Evolutionary conservation across 2,888 invertebrate genomes (phyloP), one percentile per base, ranked within the genome.

Genomic region (Stenoptilia bipunctidactyla): DNA sequence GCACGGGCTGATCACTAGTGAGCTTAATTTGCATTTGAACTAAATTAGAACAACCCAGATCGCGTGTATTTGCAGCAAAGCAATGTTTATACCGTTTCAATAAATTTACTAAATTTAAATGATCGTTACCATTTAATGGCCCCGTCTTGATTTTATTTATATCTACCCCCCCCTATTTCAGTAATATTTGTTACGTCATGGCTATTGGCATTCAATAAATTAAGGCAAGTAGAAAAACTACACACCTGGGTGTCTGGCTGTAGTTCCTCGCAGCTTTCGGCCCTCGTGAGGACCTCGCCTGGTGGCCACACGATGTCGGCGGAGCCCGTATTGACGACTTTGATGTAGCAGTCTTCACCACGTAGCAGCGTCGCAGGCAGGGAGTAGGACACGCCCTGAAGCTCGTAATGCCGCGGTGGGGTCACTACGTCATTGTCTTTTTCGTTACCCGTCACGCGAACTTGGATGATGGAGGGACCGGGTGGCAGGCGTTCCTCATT

Each of bases 351-450:
- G 1, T 36, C 41, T 1, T 13, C 9, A 12, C 53, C 53, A 1
- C 51, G 44, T 0, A 56, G 48, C 9, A 54, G 27, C 0, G 53
- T 52, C 1, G 49, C 52, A 0, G 54, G 52, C 1, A 54, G 6
- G 0, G 50, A 47, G 40, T 51, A 56, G 33, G 53, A 40, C 0
- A 48, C 40, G 0, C 47, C 52, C 6, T 43, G 37, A 0, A 53
- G 37, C 10, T 50, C 49, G 27, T 41, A 50, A 34, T 53, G 52
- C 5, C 42, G 46, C 0, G 51, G 27, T 5, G 30, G 10, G 10
- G 30, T 30, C 30, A 12, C 30, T n/a, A 20, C 8, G 20, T 2
- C 14, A 2, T 20, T 20, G 20, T 20, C 20, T 8, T 8, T 20
- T 20, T 20, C 8, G n/a, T 53, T 51, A 0, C 41, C 46, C 6